phyloP scores from a whole-genome alignment of 1,140 invertebrate species.

The Lepidostoma basale region DNA sequence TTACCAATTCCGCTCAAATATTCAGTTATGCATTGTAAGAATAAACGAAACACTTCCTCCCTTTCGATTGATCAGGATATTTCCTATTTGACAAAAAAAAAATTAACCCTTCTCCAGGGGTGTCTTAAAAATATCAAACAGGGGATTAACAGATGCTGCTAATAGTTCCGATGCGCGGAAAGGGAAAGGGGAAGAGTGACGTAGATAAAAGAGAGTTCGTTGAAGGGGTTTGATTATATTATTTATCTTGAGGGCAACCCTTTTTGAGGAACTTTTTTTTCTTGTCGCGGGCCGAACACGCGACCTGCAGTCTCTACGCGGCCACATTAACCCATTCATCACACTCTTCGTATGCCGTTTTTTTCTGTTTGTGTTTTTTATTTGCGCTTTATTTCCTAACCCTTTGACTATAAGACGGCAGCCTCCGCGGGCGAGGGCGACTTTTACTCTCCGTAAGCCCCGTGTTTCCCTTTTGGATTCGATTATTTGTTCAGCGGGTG shows the following conservation, averaged over 20 bases:
- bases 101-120: conserved; percentile 27
- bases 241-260: conserved; percentile 31
- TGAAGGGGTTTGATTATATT: conserved; percentile 30
- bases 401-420: conserved; percentile 2
- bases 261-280: conserved; percentile 32
- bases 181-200: conserved; percentile 5
- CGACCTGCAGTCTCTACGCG: not conserved
- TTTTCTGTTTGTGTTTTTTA: conserved; percentile 14
- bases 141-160: conserved; percentile 31
- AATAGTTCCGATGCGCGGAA: conserved; percentile 14
- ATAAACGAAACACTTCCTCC: conserved; percentile 35
- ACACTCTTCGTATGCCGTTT: not conserved
- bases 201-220: conserved; percentile 2
- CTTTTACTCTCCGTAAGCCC: conserved; percentile 14
- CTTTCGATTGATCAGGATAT: conserved; percentile 7
- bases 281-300: conserved; percentile 38
- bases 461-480: not conserved
- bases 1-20: conserved; percentile 39
- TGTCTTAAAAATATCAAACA: conserved; percentile 35
- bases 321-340: not conserved
- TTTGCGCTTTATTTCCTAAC: conserved; percentile 3
- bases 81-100: conserved; percentile 23
- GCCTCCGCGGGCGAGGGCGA: conserved; percentile 8
- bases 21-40: conserved; percentile 40
- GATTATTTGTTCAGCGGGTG: not conserved